Base-by-base conservation (phyloP, 2,797 vertebrate genomes). In the Paratrypauchen microcephalus region DNA sequence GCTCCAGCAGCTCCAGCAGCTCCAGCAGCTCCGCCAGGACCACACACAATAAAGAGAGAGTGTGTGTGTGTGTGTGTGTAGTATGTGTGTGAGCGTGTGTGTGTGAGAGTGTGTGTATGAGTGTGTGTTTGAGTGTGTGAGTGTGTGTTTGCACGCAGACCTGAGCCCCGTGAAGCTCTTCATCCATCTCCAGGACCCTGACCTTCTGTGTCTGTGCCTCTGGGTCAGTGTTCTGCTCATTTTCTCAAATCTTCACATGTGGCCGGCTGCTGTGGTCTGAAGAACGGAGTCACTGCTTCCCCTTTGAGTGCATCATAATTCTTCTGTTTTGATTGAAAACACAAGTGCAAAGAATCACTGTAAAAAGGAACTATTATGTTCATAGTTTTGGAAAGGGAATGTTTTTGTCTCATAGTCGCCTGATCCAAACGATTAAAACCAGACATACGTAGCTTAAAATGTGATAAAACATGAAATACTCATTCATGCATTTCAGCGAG, bases 21-120 rank as follows among this genome's bases (percentile, higher is more conserved):
- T n/a, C n/a, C n/a, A n/a, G n/a, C 39, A 74, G 55, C 74, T 92
- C 66, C 72, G 85, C 28, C 39, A 76, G 62, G 68, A 52, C 19
- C 60, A 67, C 47, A 62, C 50, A 65, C 16, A 30, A 76, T 23
- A 71, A 32, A 77, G 54, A 75, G 41, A 57, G 8, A 48, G 52
- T 39, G n/a, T n/a, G 39, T 26, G 2, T 32, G n/a, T 3, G 16
- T 59, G n/a, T 30, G 60, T 32, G 11, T 32, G n/a, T n/a, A n/a
- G n/a, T 12, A 9, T 47, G 16, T 2, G 16, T 47, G 3, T 8
- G 16, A 26, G 9, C n/a, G n/a, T 30, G 60, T 32, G 30, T 21
- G 11, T 26, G 8, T 21, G 52, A 6, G 21, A 3, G 2, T 13
- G n/a, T 55, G 2, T 23, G 21, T 26, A 26, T 26, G 24, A 26